phyloP scores from a whole-genome alignment of 2,797 vertebrate species.

The Sciaenops ocellatus region DNA sequence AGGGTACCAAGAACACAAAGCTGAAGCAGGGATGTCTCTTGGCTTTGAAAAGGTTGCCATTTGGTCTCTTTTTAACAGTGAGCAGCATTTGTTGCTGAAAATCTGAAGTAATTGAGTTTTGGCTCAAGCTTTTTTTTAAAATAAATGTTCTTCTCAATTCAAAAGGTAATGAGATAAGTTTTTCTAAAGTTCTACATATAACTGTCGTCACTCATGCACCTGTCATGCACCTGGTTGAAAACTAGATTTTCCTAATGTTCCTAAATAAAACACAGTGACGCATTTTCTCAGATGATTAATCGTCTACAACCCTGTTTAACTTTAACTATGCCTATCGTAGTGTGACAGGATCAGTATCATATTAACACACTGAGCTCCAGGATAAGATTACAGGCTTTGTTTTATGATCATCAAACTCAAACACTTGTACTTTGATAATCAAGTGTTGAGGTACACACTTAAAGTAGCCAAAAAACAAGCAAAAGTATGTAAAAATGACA shows the following conservation, averaged over 20 bases:
- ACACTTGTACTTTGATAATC: neutral
- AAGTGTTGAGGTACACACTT: neutral
- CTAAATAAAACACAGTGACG: neutral
- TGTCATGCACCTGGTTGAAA: conserved; percentile 50
- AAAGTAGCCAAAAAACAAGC: neutral
- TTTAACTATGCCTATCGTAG: conserved; percentile 17
- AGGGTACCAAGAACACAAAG: conserved; percentile 71
- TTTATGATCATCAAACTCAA: neutral
- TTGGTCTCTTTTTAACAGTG: conserved; percentile 60
- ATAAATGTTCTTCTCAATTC: conserved; percentile 44
- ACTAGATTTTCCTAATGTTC: neutral
- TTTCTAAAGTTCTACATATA: conserved; percentile 13
- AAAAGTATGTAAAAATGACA: neutral
- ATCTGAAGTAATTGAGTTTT: conserved; percentile 75
- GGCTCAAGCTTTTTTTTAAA: conserved; percentile 38
- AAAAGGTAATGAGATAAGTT: conserved; percentile 53
- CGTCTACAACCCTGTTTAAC: conserved; percentile 25
- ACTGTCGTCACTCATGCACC: conserved; percentile 29
- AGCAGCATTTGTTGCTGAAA: conserved; percentile 54
- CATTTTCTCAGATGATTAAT: neutral
- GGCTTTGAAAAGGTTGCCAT: conserved; percentile 66
- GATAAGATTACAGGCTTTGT: neutral
- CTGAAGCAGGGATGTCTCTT: conserved; percentile 60
- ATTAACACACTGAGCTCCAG: conserved; percentile 2
- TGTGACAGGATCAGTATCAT: neutral